Base-by-base conservation (phyloP, 2,888 invertebrate genomes). In the Lymantria monacha region DNA sequence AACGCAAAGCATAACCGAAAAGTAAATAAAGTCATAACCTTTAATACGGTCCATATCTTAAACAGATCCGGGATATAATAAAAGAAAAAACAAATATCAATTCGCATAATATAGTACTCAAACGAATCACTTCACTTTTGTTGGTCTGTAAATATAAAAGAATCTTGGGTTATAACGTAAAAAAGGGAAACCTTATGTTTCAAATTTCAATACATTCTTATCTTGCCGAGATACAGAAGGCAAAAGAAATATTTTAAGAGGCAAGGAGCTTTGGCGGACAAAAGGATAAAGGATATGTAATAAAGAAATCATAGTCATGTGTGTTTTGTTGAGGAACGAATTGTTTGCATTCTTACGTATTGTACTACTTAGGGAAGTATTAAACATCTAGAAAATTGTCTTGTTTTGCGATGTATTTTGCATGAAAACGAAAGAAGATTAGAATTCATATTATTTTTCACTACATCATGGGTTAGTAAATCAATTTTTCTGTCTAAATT, bases 181-280 rank as follows among this genome's bases (percentile, higher is more conserved):
- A 84, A n/a, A 82, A 83, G 77, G 76, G 74, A 78, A 79, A 78
- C 77, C 76, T 74, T 81, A 79, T 81, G 82, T 81, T 83, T 83
- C 80, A 81, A 83, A 87, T 86, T 85, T 86, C 82, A 85, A 86
- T 87, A 85, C 83, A 76, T 79, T 69, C 76, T 80, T 79, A 82
- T 83, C 81, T 83, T 61, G n/a, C 62, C 70, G 68, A 71, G 75
- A 76, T 75, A 70, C 72, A 72, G 70, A 69, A 75, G 69, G 73
- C 72, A 75, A 67, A 22, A 76, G 74, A 73, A 79, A 76, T 77
- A 73, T 74, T 77, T 66, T 67, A 63, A 77, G 73, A 79, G 70
- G 72, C 66, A 72, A 64, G 69, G 70, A 71, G 66, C 66, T 70
- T 60, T 61, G 70, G 66, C 79, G 74, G 71, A 81, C 76, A 79